Percentiles rank a stretch among this genome's conserved stretches.
Evolutionary conservation across 2,797 vertebrate genomes (phyloP).

Genomic region (Potorous gilbertii): DNA sequence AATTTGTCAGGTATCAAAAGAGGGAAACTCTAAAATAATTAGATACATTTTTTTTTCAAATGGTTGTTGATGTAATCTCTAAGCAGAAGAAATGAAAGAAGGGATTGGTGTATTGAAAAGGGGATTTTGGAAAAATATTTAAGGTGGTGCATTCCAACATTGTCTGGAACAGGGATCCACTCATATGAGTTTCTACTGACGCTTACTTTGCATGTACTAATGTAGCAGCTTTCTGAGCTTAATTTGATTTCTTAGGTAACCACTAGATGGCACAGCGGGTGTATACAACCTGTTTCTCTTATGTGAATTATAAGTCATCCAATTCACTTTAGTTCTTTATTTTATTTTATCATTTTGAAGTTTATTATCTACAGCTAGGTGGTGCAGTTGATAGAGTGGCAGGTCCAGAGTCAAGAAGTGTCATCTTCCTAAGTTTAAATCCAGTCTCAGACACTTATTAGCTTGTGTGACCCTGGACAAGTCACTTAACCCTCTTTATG

Average conservation of each 20-base stretch:
- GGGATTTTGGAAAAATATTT: too few relatives aligned
- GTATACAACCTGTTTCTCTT: background rate
- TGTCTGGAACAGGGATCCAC: background rate
- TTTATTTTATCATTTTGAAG: background rate
- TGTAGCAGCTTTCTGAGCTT: background rate
- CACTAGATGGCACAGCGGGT: slow-evolving; percentile 2
- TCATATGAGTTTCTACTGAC: background rate
- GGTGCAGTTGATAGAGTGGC: background rate
- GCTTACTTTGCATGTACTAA: background rate
- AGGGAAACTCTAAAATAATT: background rate
- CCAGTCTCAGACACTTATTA: background rate
- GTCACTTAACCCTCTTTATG: background rate
- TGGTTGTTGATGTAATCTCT: background rate
- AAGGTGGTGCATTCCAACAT: background rate
- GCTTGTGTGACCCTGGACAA: background rate
- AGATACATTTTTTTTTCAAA: background rate
- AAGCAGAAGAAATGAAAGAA: background rate
- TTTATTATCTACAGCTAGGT: background rate
- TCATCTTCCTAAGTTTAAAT: background rate
- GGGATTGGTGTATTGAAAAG: background rate
- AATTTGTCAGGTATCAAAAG: background rate
- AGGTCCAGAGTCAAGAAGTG: background rate
- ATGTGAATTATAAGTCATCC: background rate
- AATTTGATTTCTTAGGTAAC: background rate
- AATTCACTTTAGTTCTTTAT: background rate